These are phyloP conservation scores for Copidosoma aretas DNA, from an alignment of 2,888 invertebrate species.

Conservation along the genomic window DNA sequence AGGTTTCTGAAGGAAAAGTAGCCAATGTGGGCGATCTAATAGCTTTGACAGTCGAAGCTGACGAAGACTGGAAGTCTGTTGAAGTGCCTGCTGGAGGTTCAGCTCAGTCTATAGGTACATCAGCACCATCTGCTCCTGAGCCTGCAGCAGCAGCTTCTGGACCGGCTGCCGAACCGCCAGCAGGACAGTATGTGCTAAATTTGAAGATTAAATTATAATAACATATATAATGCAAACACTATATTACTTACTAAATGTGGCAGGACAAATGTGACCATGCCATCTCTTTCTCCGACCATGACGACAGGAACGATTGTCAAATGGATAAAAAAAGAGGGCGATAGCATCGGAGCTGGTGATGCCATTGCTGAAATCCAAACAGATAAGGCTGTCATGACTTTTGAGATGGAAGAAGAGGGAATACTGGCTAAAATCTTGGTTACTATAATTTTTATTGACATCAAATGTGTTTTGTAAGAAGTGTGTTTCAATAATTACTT, in stretches of 20 bases:
- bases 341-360: constrained; percentile 67
- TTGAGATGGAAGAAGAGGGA: constrained; percentile 70
- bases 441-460: constrained; percentile 28
- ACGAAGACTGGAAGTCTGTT: constrained; percentile 70
- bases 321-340: constrained; percentile 69
- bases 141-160: constrained; percentile 25
- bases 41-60: constrained; percentile 69
- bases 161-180: constrained; percentile 45
- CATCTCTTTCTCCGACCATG: constrained; percentile 72
- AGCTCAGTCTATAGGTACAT: constrained; percentile 23
- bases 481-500: constrained; percentile 10
- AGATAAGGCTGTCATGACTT: constrained; percentile 70
- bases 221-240: neutral
- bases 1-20: constrained; percentile 66
- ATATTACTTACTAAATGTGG: neutral
- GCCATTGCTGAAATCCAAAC: constrained; percentile 72
- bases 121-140: constrained; percentile 31
- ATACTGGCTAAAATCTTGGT: constrained; percentile 69
- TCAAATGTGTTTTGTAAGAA: neutral
- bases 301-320: constrained; percentile 67
- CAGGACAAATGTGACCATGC: constrained; percentile 64
- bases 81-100: constrained; percentile 54
- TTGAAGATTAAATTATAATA: neutral
- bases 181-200: constrained; percentile 55
- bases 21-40: constrained; percentile 68